phyloP scores from a whole-genome alignment of 2,113 vertebrate species.

The Propithecus coquereli region DNA sequence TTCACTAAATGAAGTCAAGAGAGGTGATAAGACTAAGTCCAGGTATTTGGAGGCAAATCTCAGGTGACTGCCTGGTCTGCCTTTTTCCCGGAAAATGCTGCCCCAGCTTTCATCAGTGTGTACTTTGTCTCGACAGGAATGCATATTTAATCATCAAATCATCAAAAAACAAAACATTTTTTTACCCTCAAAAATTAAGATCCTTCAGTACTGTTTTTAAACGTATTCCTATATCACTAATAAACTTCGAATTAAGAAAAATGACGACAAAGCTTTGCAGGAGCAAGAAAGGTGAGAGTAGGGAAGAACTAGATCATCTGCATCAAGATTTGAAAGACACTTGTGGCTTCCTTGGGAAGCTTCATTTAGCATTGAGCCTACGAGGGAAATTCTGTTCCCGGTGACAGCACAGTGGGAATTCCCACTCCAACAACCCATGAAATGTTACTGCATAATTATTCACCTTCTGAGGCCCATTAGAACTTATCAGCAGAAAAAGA shows the following conservation, averaged over 20 bases:
- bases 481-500: conserved; percentile 79
- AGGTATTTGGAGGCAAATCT: not conserved
- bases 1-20: conserved; percentile 7
- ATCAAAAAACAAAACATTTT: not conserved
- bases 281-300: not conserved
- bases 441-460: conserved; percentile 79
- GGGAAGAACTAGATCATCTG: not conserved
- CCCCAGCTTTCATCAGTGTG: not conserved
- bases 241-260: conserved; percentile 8
- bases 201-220: not conserved
- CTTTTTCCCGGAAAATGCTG: not conserved
- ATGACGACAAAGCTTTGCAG: not conserved
- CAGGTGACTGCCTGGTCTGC: not conserved
- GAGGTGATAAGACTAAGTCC: not conserved
- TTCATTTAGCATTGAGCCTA: conserved; percentile 56
- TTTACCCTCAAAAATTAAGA: not conserved
- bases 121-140: not conserved
- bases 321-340: conserved; percentile 28
- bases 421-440: conserved; percentile 77
- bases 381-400: conserved; percentile 52
- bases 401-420: conserved; percentile 71
- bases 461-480: conserved; percentile 78
- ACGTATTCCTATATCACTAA: conserved; percentile 17
- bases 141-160: conserved; percentile 26
- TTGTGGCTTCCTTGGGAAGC: conserved; percentile 61